Evolutionary conservation across 2,888 invertebrate species (phyloP).

Genomic region (Drosophila formosana): DNA sequence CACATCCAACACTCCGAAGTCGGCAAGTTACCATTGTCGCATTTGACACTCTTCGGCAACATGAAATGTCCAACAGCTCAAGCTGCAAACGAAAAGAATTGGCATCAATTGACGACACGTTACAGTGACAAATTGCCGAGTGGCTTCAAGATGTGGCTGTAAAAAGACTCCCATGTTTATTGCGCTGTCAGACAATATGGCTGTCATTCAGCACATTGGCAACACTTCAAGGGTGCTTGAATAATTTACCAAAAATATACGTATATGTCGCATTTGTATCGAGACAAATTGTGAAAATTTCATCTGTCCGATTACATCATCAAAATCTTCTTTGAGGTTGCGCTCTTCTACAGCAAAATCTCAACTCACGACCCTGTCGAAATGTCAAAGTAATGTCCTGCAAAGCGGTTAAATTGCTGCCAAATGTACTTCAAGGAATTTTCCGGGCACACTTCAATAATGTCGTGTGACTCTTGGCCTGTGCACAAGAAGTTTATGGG

Average conservation of each 20-base stretch:
- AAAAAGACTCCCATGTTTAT: conserved; percentile 32
- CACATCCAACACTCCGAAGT: conserved; percentile 13
- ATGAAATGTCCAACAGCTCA: conserved; percentile 31
- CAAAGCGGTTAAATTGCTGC: conserved; percentile 1
- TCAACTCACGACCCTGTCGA: background rate
- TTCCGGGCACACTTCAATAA: background rate
- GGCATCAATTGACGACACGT: conserved; percentile 70
- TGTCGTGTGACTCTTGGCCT: background rate
- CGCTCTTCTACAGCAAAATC: background rate
- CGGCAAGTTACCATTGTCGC: conserved; percentile 53
- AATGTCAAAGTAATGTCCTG: conserved; percentile 3
- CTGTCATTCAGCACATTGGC: background rate
- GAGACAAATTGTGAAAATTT: conserved; percentile 3
- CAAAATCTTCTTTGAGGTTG: background rate
- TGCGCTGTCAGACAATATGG: conserved; percentile 23
- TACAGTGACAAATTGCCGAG: conserved; percentile 74
- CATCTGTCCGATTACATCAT: conserved; percentile 5
- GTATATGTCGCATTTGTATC: background rate
- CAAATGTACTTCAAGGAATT: background rate
- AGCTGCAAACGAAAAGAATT: conserved; percentile 19
- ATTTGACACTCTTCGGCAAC: conserved; percentile 51
- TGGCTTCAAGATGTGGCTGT: conserved; percentile 17
- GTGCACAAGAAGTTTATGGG: background rate
- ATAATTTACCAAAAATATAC: background rate
- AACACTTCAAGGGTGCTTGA: background rate